phyloP scores from a whole-genome alignment of 2,888 invertebrate species.

The Aelia acuminata region DNA sequence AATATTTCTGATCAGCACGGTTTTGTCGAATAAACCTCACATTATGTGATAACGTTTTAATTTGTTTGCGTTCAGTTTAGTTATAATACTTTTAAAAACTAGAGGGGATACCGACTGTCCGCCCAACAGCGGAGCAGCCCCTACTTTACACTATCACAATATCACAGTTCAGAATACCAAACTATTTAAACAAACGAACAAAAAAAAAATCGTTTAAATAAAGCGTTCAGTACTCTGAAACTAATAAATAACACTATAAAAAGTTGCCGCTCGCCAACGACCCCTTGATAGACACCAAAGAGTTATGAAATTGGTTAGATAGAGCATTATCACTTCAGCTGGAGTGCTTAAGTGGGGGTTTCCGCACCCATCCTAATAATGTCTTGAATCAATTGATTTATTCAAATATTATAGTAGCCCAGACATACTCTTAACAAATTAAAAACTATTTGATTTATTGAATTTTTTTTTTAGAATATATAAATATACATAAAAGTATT shows the following conservation, averaged over 20 bases:
- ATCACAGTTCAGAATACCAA: not conserved
- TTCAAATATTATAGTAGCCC: not conserved
- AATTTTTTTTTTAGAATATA: too few species aligned
- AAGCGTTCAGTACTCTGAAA: too few species aligned
- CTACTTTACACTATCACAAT: too few species aligned
- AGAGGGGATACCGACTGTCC: too few species aligned
- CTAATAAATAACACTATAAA: not conserved
- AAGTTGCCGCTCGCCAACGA: not conserved
- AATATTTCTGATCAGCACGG: too few species aligned
- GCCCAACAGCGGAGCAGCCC: too few species aligned
- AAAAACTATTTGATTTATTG: not conserved
- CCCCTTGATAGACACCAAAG: not conserved
- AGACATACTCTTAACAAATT: not conserved
- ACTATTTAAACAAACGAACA: not conserved
- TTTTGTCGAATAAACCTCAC: too few species aligned
- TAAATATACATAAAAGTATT: too few species aligned
- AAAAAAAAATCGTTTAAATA: too few species aligned
- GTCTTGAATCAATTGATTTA: not conserved
- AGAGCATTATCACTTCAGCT: slow-evolving; percentile 16
- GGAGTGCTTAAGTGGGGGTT: not conserved
- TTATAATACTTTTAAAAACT: too few species aligned
- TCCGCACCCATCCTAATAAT: not conserved
- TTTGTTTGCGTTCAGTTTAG: too few species aligned
- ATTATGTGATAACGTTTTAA: too few species aligned
- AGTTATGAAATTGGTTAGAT: slow-evolving; percentile 13